Evolutionary conservation across 2,888 invertebrate genomes (phyloP).

Genomic region (Hyalella azteca): DNA sequence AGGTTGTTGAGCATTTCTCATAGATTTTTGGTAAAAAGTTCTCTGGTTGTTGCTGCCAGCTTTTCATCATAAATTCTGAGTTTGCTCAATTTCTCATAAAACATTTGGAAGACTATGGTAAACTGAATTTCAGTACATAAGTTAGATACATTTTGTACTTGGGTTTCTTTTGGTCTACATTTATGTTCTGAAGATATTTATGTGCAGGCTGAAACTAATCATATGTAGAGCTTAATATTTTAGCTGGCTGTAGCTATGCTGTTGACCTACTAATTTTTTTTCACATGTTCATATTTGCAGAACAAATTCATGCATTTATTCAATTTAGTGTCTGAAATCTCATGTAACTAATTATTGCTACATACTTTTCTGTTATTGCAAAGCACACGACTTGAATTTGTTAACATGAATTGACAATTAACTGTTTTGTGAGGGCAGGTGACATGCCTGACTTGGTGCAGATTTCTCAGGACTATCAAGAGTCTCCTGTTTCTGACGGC

Average conservation of each 20-base stretch:
- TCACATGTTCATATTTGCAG: too few relatives aligned
- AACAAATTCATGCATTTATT: too few relatives aligned
- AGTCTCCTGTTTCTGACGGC: constrained; percentile 81
- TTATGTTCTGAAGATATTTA: too few relatives aligned
- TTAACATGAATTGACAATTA: background rate
- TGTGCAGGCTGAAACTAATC: too few relatives aligned
- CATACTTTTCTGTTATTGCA: background rate
- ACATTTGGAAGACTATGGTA: too few relatives aligned
- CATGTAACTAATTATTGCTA: background rate
- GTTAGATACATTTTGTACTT: too few relatives aligned
- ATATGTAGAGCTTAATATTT: too few relatives aligned
- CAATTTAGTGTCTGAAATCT: background rate
- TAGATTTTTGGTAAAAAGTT: background rate
- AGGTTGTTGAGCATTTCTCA: too few relatives aligned
- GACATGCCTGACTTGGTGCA: constrained; percentile 53
- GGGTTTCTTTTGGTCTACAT: too few relatives aligned
- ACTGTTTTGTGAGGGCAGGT: background rate
- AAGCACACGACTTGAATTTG: background rate
- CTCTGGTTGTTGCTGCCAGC: background rate
- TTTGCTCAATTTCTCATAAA: background rate
- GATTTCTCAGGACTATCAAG: constrained; percentile 64
- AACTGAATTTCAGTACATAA: too few relatives aligned
- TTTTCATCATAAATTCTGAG: background rate
- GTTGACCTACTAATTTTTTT: too few relatives aligned
- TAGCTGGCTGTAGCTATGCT: too few relatives aligned